These are phyloP conservation scores for Amphipoea oculea DNA, from an alignment of 2,888 invertebrate genomes.

Conservation along the genomic window DNA sequence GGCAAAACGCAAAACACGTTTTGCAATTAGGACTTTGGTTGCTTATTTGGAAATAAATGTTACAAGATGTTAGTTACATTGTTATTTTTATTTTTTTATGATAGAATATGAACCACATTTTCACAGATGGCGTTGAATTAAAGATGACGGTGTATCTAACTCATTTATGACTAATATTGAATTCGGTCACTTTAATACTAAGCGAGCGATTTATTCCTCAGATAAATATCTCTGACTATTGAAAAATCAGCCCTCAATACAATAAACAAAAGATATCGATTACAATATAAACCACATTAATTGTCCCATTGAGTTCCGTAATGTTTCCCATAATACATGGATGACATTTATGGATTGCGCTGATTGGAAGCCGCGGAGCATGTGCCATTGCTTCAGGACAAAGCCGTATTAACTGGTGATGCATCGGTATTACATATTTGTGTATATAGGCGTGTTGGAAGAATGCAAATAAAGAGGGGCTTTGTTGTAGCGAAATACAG, in stretches of 20 bases:
- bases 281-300: slow-evolving; percentile 17
- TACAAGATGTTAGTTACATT: too few species aligned
- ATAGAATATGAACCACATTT: too few species aligned
- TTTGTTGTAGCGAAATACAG: neutral
- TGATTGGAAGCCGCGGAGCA: slow-evolving; percentile 43
- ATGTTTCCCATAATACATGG: slow-evolving; percentile 33
- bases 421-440: slow-evolving; percentile 12
- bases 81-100: too few species aligned
- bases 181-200: too few species aligned
- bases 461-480: neutral
- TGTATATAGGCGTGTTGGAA: neutral
- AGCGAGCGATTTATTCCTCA: too few species aligned
- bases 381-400: slow-evolving; percentile 43
- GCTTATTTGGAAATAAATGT: too few species aligned
- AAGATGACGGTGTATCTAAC: too few species aligned
- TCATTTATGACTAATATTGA: too few species aligned
- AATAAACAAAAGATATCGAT: slow-evolving; percentile 20
- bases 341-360: slow-evolving; percentile 43
- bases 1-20: too few species aligned
- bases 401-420: slow-evolving; percentile 46
- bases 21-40: too few species aligned
- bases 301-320: neutral
- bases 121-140: too few species aligned
- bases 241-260: neutral
- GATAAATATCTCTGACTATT: too few species aligned